Conservation (phyloP, 2,797 vertebrate species). For the Alfaro cultratus region DNA sequence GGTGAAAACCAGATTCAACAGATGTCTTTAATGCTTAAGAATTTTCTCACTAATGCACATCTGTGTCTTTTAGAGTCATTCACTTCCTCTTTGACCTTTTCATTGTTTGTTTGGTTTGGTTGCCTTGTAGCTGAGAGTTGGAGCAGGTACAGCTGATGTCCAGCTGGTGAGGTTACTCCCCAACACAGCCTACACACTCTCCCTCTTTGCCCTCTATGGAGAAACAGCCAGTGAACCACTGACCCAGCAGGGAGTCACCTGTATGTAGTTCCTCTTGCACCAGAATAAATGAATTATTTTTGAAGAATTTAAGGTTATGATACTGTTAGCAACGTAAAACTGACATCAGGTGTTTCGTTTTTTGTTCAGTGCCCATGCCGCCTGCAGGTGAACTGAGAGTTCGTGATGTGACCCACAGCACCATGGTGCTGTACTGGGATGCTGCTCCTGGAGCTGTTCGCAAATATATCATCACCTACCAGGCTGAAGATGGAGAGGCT, state of each 20-base stretch:
- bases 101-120: slow-evolving; percentile 42
- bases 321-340: not conserved
- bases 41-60: slow-evolving; percentile 35
- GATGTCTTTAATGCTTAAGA: slow-evolving; percentile 42
- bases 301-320: not conserved
- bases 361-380: slow-evolving; percentile 87
- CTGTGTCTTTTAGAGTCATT: slow-evolving; percentile 19
- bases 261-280: slow-evolving; percentile 78
- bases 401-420: slow-evolving; percentile 93
- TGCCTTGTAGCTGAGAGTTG: slow-evolving; percentile 83
- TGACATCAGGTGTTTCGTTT: slow-evolving; percentile 11
- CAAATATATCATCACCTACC: slow-evolving; percentile 91
- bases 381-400: slow-evolving; percentile 85
- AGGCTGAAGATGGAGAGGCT: slow-evolving; percentile 83
- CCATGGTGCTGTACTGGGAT: slow-evolving; percentile 90
- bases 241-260: slow-evolving; percentile 89
- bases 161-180: slow-evolving; percentile 89
- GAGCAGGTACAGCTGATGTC: slow-evolving; percentile 83
- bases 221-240: slow-evolving; percentile 88
- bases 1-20: slow-evolving; percentile 49
- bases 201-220: slow-evolving; percentile 85
- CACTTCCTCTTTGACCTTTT: slow-evolving; percentile 32
- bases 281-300: not conserved
- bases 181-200: slow-evolving; percentile 90
- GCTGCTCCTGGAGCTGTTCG: slow-evolving; percentile 88